These are phyloP conservation scores for Bergia sp. DNA, from an alignment of 92 coral and sea anemone species.

Conservation along the genomic window DNA sequence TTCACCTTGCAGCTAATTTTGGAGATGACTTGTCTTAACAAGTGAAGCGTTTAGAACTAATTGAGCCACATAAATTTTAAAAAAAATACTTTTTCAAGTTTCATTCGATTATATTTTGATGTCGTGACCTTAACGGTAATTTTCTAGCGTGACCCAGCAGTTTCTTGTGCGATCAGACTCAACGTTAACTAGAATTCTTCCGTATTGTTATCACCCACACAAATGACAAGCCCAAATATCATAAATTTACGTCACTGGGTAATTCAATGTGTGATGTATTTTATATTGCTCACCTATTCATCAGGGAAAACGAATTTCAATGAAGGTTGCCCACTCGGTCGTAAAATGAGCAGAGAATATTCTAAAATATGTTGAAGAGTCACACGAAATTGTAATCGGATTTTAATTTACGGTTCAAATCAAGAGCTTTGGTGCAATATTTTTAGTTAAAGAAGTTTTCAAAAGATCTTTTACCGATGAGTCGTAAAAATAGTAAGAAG, in stretches of 20 bases:
- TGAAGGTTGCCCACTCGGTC: slow-evolving; percentile 14
- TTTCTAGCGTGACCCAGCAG: slow-evolving; percentile 27
- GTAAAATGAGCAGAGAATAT: slow-evolving; percentile 46
- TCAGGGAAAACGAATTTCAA: slow-evolving; percentile 10
- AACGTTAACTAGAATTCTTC: background rate
- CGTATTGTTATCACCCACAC: background rate
- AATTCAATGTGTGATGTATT: slow-evolving; percentile 23
- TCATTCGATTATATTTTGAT: too few species aligned
- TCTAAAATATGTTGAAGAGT: background rate
- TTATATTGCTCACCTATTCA: slow-evolving; percentile 20
- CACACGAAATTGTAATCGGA: background rate
- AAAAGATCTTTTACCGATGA: background rate
- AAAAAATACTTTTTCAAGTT: too few species aligned
- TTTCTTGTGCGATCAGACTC: background rate
- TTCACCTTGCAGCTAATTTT: background rate
- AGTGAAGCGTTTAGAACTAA: background rate
- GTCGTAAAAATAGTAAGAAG: slow-evolving; percentile 12
- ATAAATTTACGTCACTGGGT: slow-evolving; percentile 15
- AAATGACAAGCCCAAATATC: slow-evolving; percentile 32
- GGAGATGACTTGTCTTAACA: background rate
- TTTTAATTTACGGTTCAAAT: background rate
- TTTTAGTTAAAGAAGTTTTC: background rate
- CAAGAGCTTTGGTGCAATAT: background rate
- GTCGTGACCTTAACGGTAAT: background rate
- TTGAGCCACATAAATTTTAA: background rate